Conservation (phyloP, 2,113 vertebrate species). For the Melozone crissalis region DNA sequence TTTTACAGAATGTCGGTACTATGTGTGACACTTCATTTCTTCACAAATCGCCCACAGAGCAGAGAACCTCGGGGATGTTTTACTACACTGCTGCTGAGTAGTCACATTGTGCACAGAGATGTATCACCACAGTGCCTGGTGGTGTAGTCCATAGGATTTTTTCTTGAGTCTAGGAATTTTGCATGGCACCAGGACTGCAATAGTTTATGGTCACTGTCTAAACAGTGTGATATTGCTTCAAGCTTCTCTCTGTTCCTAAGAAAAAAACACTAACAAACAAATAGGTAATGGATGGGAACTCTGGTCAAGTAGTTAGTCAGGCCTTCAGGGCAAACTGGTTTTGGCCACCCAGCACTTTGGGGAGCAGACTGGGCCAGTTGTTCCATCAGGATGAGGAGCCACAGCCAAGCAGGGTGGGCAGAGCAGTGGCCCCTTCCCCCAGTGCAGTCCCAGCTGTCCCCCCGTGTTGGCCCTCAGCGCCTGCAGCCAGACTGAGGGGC, state of each 20-base stretch:
- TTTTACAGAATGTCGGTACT: neutral
- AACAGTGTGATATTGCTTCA: neutral
- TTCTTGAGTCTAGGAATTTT: neutral
- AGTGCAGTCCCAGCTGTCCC: neutral
- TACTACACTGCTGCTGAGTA: neutral
- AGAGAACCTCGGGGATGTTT: neutral
- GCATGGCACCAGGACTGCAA: neutral
- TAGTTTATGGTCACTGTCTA: neutral
- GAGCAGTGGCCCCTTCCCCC: neutral
- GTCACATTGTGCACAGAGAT: neutral
- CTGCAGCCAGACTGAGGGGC: neutral
- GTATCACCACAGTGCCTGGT: neutral
- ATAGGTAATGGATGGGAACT: neutral
- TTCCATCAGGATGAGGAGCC: neutral
- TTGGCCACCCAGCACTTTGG: neutral
- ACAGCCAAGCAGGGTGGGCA: accelerated
- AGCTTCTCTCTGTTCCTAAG: neutral
- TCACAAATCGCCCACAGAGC: neutral
- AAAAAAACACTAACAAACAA: neutral
- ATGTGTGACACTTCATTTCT: neutral
- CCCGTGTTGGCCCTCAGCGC: neutral
- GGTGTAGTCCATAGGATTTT: neutral
- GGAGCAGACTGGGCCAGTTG: neutral
- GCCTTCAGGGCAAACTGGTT: neutral
- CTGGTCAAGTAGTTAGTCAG: neutral